Base-by-base conservation (phyloP, 2,888 invertebrate genomes). In the Eumerus sabulonum region DNA sequence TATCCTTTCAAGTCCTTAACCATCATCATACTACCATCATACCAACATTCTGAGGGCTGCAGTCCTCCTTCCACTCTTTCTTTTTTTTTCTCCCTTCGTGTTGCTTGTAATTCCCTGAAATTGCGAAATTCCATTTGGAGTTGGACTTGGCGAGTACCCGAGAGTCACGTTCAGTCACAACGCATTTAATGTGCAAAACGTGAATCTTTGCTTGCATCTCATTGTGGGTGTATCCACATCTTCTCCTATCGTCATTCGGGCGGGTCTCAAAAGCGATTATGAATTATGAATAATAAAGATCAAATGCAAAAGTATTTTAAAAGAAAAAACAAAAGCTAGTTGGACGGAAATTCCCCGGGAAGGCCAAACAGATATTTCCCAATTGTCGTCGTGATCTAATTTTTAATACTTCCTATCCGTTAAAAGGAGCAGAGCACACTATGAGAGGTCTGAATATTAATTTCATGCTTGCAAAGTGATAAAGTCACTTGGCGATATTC, bases 141-240 rank as follows among this genome's bases (percentile, higher is more conserved):
- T 73, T 77, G 66, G 72, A 72, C 67, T 68, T 73, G 71, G 64
- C 56, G 74, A 74, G 62, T 74, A 74, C 63, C 67, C 71, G 82
- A 74, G 79, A 82, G 84, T 84, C 84, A 84, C 84, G 84, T 83
- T 82, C 82, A 71, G 68, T 82, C 76, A 76, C 82, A 82, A 83
- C 77, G 84, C 83, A 83, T 84, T 82, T 82, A 83, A 84, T 83
- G 83, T 79, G 54, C 67, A 74, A 76, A 82, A 84, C 84, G 84
- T 84, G 84, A 82, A 82, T 66, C 73, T 68, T 54, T 63, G 68
- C 68, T 45, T 77, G 62, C 72, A 59, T 73, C 51, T 64, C 54
- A 48, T 57, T 38, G 42, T 13, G 44, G 53, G 16, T 36, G 16
- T 42, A 40, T 14, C 17, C 38, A 9, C 0, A 17, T 38, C 47